Conservation (phyloP, 2,113 vertebrate genomes). For the Myxocyprinus asiaticus region DNA sequence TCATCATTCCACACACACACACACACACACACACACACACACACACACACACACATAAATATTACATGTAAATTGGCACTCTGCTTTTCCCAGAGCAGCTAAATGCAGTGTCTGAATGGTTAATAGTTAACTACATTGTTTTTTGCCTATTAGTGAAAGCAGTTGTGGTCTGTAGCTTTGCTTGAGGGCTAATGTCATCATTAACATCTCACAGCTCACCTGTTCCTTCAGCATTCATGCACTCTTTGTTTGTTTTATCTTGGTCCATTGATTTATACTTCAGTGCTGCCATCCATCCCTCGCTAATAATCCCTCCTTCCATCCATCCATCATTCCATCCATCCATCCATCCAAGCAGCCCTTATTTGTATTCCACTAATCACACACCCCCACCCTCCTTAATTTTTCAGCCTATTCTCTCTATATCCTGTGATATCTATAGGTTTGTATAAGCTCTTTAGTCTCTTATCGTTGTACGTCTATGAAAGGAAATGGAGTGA, state of each 20-base stretch:
- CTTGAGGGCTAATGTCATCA: constrained; percentile 25
- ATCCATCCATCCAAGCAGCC: constrained; percentile 15
- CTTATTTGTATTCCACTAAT: constrained; percentile 40
- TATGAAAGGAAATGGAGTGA: constrained; percentile 29
- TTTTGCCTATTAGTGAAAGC: constrained; percentile 8
- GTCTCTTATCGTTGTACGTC: neutral
- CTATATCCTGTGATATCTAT: neutral
- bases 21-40: too few relatives aligned
- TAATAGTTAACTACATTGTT: constrained; percentile 33
- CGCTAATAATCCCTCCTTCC: constrained; percentile 10
- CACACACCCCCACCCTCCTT: constrained; percentile 2
- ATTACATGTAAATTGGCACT: constrained; percentile 30
- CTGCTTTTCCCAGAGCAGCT: neutral
- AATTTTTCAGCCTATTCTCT: constrained; percentile 6
- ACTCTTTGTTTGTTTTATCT: constrained; percentile 37
- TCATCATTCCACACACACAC: constrained; percentile 4
- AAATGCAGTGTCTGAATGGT: neutral
- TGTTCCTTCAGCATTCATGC: neutral
- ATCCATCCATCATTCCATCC: neutral
- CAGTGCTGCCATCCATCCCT: constrained; percentile 30
- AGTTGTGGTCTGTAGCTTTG: constrained; percentile 8
- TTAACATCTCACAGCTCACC: constrained; percentile 45
- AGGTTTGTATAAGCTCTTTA: neutral
- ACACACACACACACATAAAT: constrained; percentile 10
- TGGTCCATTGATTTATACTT: constrained; percentile 45